Conservation (phyloP, 2,113 vertebrate species). For the Harpagus bidentatus region DNA sequence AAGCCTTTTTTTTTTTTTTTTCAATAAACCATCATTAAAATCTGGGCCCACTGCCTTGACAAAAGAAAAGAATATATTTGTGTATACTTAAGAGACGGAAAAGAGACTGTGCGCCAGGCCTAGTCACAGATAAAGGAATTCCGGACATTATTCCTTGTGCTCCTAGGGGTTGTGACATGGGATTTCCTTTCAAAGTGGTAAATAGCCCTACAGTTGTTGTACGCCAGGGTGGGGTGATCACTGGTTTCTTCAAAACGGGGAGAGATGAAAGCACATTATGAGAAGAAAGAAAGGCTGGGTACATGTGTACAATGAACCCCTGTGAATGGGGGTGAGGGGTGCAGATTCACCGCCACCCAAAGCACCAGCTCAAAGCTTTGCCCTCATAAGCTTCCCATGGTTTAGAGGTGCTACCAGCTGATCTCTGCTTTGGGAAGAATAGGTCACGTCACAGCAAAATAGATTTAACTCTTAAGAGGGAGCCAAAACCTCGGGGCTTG, state of each 20-base stretch:
- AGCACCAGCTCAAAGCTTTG: background rate
- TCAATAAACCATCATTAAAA: constrained; percentile 48
- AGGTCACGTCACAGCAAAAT: background rate
- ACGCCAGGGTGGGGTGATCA: background rate
- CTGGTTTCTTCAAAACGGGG: background rate
- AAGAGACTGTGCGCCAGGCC: constrained; percentile 43
- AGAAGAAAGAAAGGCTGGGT: background rate
- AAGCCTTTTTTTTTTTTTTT: background rate
- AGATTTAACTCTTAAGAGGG: background rate
- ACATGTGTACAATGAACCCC: background rate
- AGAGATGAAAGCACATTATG: background rate
- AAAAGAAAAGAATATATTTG: constrained; percentile 60
- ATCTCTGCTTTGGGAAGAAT: background rate
- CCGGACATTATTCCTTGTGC: constrained; percentile 75
- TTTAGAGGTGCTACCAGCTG: background rate
- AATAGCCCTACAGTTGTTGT: constrained; percentile 38
- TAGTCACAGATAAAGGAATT: constrained; percentile 79
- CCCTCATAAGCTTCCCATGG: background rate
- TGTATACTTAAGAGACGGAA: constrained; percentile 69
- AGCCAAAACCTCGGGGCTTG: background rate
- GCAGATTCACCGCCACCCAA: background rate
- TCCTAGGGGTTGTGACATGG: constrained; percentile 68
- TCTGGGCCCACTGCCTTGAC: constrained; percentile 17
- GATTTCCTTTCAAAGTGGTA: constrained; percentile 73
- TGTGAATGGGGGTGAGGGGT: background rate